phyloP scores from a whole-genome alignment of 2,113 vertebrate species.

The Accipiter cooperii region DNA sequence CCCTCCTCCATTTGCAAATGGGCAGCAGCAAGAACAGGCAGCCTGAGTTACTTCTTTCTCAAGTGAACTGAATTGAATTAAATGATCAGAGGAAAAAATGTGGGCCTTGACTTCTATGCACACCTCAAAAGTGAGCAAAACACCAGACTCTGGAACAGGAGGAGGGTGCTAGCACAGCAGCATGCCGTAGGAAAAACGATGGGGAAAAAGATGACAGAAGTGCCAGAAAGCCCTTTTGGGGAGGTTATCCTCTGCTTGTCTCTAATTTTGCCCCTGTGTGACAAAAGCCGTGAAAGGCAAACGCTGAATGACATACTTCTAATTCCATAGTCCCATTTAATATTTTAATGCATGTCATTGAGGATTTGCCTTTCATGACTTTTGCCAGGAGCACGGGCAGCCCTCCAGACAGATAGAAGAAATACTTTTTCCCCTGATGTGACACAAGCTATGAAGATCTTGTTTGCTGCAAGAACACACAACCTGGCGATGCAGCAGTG shows the following conservation, averaged over 20 bases:
- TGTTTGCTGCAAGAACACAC: not conserved
- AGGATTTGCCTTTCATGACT: constrained; percentile 62
- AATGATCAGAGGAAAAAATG: not conserved
- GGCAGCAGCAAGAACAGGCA: not conserved
- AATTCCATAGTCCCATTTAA: constrained; percentile 54
- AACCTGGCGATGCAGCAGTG: not conserved
- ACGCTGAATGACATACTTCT: constrained; percentile 36
- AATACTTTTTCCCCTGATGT: not conserved
- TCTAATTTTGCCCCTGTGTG: not conserved
- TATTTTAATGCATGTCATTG: constrained; percentile 66
- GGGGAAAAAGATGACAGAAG: not conserved
- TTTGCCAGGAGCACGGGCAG: constrained; percentile 64
- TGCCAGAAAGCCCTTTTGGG: not conserved
- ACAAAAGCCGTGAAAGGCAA: not conserved
- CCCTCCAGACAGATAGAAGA: constrained; percentile 64
- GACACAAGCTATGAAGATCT: not conserved
- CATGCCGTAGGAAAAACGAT: not conserved
- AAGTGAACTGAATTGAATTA: not conserved
- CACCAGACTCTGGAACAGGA: not conserved
- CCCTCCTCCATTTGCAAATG: not conserved
- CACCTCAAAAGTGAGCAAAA: not conserved
- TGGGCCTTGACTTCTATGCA: not conserved
- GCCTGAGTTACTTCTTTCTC: not conserved
- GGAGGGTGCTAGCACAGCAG: not conserved
- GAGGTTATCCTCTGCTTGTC: not conserved